Evolutionary conservation across 2,113 vertebrate species (phyloP).

Genomic region (Stictonetta naevosa): DNA sequence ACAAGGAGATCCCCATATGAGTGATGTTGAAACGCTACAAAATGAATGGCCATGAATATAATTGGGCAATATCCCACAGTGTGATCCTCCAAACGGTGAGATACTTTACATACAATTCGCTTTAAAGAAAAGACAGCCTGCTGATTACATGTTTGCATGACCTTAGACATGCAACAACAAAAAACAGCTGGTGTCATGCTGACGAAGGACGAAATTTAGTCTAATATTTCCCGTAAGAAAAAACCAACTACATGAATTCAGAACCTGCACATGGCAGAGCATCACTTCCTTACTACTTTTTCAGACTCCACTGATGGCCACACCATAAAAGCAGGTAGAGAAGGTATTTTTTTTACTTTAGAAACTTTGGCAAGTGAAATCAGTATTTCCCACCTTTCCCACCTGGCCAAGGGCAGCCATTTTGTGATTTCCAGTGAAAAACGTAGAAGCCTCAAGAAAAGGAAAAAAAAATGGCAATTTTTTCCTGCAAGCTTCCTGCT

Average conservation of each 20-base stretch:
- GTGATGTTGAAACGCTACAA: slow-evolving; percentile 36
- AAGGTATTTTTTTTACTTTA: neutral
- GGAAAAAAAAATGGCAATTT: neutral
- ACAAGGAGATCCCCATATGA: slow-evolving; percentile 52
- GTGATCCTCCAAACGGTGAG: neutral
- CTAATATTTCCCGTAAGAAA: neutral
- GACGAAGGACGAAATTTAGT: neutral
- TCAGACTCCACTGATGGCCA: neutral
- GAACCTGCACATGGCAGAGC: neutral
- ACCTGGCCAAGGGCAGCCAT: neutral
- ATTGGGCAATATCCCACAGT: slow-evolving; percentile 14
- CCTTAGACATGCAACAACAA: neutral
- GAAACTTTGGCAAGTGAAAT: neutral
- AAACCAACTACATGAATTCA: neutral
- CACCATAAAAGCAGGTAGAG: neutral
- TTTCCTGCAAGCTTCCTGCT: neutral
- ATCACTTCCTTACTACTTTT: neutral
- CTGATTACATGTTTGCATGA: neutral
- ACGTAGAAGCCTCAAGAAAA: neutral
- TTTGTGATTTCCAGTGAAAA: neutral
- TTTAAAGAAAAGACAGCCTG: neutral
- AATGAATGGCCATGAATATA: slow-evolving; percentile 37
- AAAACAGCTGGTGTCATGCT: neutral
- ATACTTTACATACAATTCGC: neutral
- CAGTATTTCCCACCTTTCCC: neutral